Evolutionary conservation across 2,113 vertebrate species (phyloP).

Genomic region (Nicator chloris): DNA sequence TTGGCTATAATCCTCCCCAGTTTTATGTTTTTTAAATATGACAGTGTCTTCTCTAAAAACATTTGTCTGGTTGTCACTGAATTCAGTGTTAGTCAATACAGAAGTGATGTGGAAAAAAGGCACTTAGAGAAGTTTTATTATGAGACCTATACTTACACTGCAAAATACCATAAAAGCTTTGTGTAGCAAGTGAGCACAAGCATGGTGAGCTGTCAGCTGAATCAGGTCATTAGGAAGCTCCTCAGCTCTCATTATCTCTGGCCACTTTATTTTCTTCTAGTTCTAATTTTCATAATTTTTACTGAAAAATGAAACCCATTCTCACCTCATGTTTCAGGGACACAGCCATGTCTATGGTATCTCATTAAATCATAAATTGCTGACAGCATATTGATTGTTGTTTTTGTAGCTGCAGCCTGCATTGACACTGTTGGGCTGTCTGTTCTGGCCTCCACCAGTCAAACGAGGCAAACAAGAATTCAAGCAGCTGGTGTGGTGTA

Average conservation of each 20-base stretch:
- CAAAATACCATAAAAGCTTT: not conserved
- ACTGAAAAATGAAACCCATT: not conserved
- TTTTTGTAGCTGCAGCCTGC: not conserved
- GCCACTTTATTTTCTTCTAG: not conserved
- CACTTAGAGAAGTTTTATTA: not conserved
- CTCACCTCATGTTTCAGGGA: not conserved
- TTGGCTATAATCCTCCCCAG: not conserved
- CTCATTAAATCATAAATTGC: not conserved
- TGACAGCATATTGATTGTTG: not conserved
- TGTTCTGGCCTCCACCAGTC: not conserved
- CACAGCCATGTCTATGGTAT: not conserved
- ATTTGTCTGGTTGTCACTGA: not conserved
- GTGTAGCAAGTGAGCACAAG: not conserved
- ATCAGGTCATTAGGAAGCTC: not conserved
- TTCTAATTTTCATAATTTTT: not conserved
- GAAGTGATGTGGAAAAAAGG: not conserved
- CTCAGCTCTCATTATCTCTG: not conserved
- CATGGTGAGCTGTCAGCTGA: not conserved
- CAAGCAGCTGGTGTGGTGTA: not conserved
- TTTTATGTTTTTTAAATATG: not conserved
- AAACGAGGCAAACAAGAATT: not conserved
- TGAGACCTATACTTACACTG: not conserved
- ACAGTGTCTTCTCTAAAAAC: not conserved
- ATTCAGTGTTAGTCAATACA: not conserved
- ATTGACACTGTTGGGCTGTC: not conserved